Evolutionary conservation across 2,113 vertebrate genomes (phyloP), one percentile per base, ranked within the genome.

Genomic region (Picathartes gymnocephalus): DNA sequence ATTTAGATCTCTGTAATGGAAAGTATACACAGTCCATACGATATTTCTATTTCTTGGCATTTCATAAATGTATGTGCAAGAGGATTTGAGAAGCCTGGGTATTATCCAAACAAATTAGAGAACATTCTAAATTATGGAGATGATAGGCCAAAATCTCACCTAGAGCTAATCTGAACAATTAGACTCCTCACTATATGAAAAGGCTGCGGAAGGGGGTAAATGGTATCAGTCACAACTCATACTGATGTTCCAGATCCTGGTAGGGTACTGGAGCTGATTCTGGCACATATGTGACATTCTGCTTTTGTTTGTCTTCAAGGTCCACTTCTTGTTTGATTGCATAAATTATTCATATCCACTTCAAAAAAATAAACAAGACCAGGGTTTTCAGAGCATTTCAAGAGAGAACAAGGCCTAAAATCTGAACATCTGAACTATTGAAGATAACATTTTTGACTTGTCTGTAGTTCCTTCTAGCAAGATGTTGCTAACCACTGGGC

Each of bases 301-400:
- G 31, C n/a, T 44, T 56, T 13, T 60, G 24, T 54, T 18, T 15
- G n/a, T 70, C 92, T 96, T 77, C 54, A 86, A 31, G 35, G 62
- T 37, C 50, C 15, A 76, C 10, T 72, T 90, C 39, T 91, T 85
- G 6, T n/a, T 54, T 62, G 69, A 28, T 79, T 94, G 50, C 33
- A 54, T 37, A 28, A 82, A 60, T 8, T 86, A 40, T 83, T 56
- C 57, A 30, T 20, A 23, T 56, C 42, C 42, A 19, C 62, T 90
- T 62, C 21, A 77, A 93, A 88, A 57, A 57, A 91, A 95, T 23
- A 71, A 93, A 73, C 6, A 77, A 42, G 68, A 61, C 39, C 45
- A 77, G 35, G 82, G 4, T 91, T 73, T 62, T 90, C 47, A 57
- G 30, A 47, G 15, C 16, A 50, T 82, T 73, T 71, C 10, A 45